A percentile compares a stretch with the other conserved stretches of the same genome.
Evolutionary conservation across 2,888 invertebrate genomes (phyloP).

Genomic region (Hylaea fasciaria): DNA sequence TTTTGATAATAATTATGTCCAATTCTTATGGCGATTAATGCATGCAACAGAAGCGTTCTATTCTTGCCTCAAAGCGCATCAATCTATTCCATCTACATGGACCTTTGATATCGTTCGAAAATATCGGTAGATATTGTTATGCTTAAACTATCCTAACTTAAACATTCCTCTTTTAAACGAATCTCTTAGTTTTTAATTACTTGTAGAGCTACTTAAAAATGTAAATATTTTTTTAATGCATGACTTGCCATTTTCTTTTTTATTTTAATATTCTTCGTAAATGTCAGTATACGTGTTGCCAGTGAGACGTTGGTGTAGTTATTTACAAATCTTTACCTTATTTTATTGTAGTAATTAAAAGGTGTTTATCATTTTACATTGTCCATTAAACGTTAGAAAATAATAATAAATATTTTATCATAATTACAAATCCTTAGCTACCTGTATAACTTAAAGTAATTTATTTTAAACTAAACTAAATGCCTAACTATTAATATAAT

Average conservation of each 20-base stretch:
- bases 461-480: neutral
- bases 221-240: constrained; percentile 18
- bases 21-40: too few species aligned
- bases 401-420: neutral
- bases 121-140: too few species aligned
- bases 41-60: too few species aligned
- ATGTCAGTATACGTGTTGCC: neutral
- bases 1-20: too few species aligned
- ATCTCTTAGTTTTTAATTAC: constrained; percentile 8
- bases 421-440: neutral
- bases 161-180: constrained; percentile 10
- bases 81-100: too few species aligned
- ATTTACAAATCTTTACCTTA: neutral
- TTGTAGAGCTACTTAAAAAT: constrained; percentile 19
- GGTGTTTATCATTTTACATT: neutral
- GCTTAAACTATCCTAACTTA: neutral
- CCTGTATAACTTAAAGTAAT: neutral
- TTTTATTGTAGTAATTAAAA: neutral
- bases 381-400: neutral
- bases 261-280: constrained; percentile 4
- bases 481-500: neutral
- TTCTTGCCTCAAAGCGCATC: too few species aligned
- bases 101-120: too few species aligned
- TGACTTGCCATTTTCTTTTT: constrained; percentile 20
- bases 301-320: constrained; percentile 2